These are phyloP conservation scores for Agrochola lota DNA, from an alignment of 2,888 invertebrate species.

Conservation along the genomic window DNA sequence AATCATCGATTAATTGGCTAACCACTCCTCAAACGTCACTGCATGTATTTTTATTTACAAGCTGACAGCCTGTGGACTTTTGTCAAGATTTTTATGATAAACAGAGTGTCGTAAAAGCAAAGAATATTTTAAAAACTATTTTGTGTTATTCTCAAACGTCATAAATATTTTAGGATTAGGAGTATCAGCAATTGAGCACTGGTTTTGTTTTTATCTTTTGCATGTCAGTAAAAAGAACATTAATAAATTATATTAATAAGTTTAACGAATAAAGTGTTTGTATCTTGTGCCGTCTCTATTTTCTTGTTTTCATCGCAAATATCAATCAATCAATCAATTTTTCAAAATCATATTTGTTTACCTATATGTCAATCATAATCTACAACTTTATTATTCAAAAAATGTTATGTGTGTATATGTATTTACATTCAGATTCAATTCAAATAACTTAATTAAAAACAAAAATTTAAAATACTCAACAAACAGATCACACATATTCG, in stretches of 20 bases:
- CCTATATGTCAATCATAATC: slow-evolving; percentile 1
- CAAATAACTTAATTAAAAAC: slow-evolving; percentile 6
- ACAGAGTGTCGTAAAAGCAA: slow-evolving; percentile 28
- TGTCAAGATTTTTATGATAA: slow-evolving; percentile 47
- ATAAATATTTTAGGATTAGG: slow-evolving; percentile 23
- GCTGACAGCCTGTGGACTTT: slow-evolving; percentile 62
- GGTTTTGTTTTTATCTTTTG: slow-evolving; percentile 51
- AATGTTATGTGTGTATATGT: slow-evolving; percentile 12
- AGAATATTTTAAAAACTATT: slow-evolving; percentile 9
- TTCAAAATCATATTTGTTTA: slow-evolving; percentile 22
- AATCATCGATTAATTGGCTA: slow-evolving; percentile 80
- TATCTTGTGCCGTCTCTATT: slow-evolving; percentile 54
- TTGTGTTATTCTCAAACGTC: slow-evolving; percentile 10
- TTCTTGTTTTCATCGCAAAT: slow-evolving; percentile 55
- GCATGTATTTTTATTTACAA: slow-evolving; percentile 79
- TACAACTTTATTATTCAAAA: slow-evolving; percentile 17
- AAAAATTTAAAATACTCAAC: background rate
- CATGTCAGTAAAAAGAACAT: slow-evolving; percentile 53
- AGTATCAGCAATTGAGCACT: background rate
- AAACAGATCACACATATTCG: slow-evolving; percentile 10
- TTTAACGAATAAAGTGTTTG: slow-evolving; percentile 27
- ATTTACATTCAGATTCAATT: slow-evolving; percentile 5
- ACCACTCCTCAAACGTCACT: slow-evolving; percentile 80
- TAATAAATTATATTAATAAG: slow-evolving; percentile 27
- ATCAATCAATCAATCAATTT: too few relatives aligned